Evolutionary conservation across 2,113 vertebrate genomes (phyloP), one percentile per base, ranked within the genome.

Genomic region (Columba livia): DNA sequence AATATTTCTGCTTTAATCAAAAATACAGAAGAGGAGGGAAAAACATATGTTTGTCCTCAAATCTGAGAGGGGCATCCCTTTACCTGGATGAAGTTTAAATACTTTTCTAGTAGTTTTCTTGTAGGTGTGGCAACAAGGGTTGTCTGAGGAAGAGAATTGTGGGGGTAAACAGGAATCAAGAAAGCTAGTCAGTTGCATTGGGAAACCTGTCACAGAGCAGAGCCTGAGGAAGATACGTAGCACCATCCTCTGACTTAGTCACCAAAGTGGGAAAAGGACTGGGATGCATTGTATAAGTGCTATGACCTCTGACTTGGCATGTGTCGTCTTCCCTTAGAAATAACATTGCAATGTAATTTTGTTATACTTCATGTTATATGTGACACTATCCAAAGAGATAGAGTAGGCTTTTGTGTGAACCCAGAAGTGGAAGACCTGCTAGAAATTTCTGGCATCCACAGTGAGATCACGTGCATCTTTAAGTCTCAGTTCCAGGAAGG

Each of bases 381-480:
- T 57, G 60, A 57, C n/a, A 21, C 7, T 53, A 26, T 31, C 11
- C 3, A 1, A 77, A 57, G 13, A 29, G 34, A 51, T 61, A 88
- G 19, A 40, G 24, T 1, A 6, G 47, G 24, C 8, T 58, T 56
- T 19, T 25, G 2, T 60, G 56, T 26, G 25, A 87, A 57, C 57
- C 65, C 51, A 69, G n/a, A 56, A 36, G 21, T 16, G 9, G 1
- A 69, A 84, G 79, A 54, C 13, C 51, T 66, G 15, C n/a, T 44
- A 31, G 24, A 21, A 6, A 56, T 73, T 70, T 88, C 31, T 61
- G 34, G 29, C 71, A 72, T 32, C 32, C 54, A 56, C 32, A 36
- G 65, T 21, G 26, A 66, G 36, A 69, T 15, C 50, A 47, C 5
- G 0, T 19, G 29, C 0, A 0, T 15, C 9, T 40, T 50, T 58